Conservation (phyloP, 2,888 invertebrate genomes). For the Carabus problematicus region DNA sequence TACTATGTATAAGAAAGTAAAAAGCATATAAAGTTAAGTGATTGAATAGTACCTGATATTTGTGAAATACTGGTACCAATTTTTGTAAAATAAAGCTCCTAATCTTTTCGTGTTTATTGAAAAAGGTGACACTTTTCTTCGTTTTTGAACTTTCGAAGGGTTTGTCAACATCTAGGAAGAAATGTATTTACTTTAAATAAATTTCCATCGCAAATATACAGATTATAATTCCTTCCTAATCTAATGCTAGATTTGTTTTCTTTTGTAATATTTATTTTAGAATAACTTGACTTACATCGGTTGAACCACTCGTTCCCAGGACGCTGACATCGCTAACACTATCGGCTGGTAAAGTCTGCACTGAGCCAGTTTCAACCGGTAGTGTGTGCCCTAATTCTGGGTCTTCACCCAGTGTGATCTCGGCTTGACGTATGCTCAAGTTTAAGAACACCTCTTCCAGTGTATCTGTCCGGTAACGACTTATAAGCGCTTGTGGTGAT, state of each 20-base stretch:
- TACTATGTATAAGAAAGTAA: no score
- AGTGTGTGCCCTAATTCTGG: conserved; percentile 43
- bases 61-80: conserved; percentile 52
- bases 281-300: conserved; percentile 44
- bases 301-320: conserved; percentile 41
- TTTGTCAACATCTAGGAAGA: conserved; percentile 61
- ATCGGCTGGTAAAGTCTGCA: conserved; percentile 17
- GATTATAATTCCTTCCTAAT: no score
- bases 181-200: no score
- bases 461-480: conserved; percentile 72
- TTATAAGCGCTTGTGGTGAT: conserved; percentile 75
- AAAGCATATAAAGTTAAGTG: no score
- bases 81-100: conserved; percentile 48
- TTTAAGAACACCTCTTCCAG: conserved; percentile 89
- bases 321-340: conserved; percentile 13
- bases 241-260: not conserved
- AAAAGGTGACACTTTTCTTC: conserved; percentile 23
- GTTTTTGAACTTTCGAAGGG: conserved; percentile 53
- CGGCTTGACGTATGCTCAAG: conserved; percentile 71
- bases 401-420: conserved; percentile 52
- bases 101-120: conserved; percentile 20
- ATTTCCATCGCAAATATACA: no score
- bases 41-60: conserved; percentile 44
- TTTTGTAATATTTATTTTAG: not conserved
- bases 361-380: conserved; percentile 34